phyloP scores from a whole-genome alignment of 2,113 vertebrate species.

The Candoia aspera region DNA sequence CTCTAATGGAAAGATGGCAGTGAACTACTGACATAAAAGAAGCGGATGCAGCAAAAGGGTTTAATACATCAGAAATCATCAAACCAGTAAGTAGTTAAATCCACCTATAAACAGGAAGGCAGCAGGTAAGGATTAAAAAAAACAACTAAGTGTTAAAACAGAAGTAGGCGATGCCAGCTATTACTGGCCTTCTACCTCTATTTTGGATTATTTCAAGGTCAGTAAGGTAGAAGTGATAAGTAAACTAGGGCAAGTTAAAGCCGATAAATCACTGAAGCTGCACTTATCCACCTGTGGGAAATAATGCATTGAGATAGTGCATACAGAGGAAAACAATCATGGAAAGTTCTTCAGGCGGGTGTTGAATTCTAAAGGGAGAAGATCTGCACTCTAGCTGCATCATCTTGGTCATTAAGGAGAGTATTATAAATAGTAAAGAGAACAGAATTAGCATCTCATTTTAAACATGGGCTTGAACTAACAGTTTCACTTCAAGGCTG shows the following conservation, averaged over 20 bases:
- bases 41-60: neutral
- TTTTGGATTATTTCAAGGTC: conserved; percentile 54
- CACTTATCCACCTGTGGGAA: conserved; percentile 44
- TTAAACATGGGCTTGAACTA: neutral
- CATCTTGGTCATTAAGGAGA: neutral
- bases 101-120: neutral
- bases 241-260: conserved; percentile 41
- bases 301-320: conserved; percentile 26
- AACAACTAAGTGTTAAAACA: neutral
- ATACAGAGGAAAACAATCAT: conserved; percentile 7
- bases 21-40: neutral
- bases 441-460: neutral
- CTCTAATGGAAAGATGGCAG: neutral
- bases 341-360: conserved; percentile 38
- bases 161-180: neutral
- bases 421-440: neutral
- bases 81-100: neutral
- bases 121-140: conserved; percentile 4
- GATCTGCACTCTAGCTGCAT: conserved; percentile 40
- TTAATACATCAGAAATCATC: neutral
- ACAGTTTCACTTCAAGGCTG: neutral
- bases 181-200: conserved; percentile 42
- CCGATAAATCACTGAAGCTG: conserved; percentile 48
- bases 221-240: conserved; percentile 42
- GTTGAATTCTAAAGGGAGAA: conserved; percentile 24